Base-by-base conservation (phyloP, 2,797 vertebrate species). In the Dicrostonyx torquatus region DNA sequence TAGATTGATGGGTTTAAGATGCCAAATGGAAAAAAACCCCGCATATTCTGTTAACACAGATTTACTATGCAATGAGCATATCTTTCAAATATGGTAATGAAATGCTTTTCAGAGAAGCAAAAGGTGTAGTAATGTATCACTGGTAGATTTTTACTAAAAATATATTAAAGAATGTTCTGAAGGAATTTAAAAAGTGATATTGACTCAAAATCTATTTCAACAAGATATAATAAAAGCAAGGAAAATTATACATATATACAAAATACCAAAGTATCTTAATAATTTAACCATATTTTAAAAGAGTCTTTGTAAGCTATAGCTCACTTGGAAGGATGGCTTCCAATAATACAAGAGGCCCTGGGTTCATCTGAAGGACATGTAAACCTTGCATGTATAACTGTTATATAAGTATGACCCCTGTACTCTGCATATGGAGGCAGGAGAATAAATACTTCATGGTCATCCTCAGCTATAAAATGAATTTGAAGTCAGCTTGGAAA, bases 91-190 rank as follows among this genome's bases (percentile, higher is more conserved):
- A 50, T 43, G 60, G 66, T 70, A 70, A 83, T 55, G 53, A 85
- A 82, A 82, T 50, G 86, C 24, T 87, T 90, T 76, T 22, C 18
- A 77, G 50, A 70, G 14, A 93, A 82, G 24, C 18, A 92, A 94
- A 87, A 70, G 20, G 12, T 82, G 6, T 55, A 76, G 37, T 40
- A 68, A 90, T 90, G 80, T 79, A 73, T 86, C 45, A 76, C 5
- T 45, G 48, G 8, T 45, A 88, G 18, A 87, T 64, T 34, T 83
- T 3, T 55, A 87, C n/a, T 48, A 72, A 73, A 83, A 72, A 66
- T 13, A 82, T 60, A 79, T 40, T 68, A 58, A 70, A 62, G 31
- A n/a, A 72, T 77, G 5, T 3, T 77, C n/a, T 78, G 50, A 87
- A 64, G 11, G 40, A 14, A 87, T 77, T 22, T 83, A 34, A 78